Evolutionary conservation across 1,140 invertebrate genomes (phyloP).

Genomic region (Bombus breviceps): DNA sequence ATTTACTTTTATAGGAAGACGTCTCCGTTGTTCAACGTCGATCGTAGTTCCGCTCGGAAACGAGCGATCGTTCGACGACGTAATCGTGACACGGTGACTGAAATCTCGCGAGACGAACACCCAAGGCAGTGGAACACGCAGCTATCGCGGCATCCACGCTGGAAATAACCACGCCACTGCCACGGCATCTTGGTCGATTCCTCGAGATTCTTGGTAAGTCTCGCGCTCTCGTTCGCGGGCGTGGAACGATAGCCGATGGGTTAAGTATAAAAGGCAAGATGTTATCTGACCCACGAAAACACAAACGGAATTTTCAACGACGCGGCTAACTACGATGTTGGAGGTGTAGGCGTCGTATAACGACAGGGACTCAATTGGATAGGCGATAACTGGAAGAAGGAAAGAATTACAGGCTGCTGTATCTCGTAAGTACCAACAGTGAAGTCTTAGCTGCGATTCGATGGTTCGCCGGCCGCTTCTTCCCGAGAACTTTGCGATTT

Average conservation of each 20-base stretch:
- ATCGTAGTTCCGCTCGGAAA: background rate
- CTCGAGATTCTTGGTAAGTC: background rate
- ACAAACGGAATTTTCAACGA: conserved; percentile 22
- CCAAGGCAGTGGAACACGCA: background rate
- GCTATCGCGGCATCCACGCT: no score
- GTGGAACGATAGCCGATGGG: conserved; percentile 9
- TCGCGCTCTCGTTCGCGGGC: conserved; percentile 20
- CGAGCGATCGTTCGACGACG: background rate
- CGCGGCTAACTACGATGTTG: conserved; percentile 53
- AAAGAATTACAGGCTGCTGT: conserved; percentile 43
- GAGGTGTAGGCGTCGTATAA: conserved; percentile 37
- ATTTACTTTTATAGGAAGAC: background rate
- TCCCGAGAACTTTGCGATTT: conserved; percentile 27
- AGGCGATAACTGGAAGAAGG: conserved; percentile 59
- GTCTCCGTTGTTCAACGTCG: no score
- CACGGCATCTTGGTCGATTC: background rate
- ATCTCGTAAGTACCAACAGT: conserved; percentile 30
- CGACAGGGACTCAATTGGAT: conserved; percentile 18
- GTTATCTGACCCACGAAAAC: conserved; percentile 36
- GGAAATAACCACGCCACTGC: background rate
- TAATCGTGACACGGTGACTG: background rate
- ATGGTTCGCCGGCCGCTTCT: background rate
- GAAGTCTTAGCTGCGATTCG: conserved; percentile 22
- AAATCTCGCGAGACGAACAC: background rate
- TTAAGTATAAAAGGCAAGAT: conserved; percentile 1